Percentiles rank a stretch among this genome's conserved stretches.
These are phyloP conservation scores for Cordilura impudica DNA, from an alignment of 2,888 invertebrate genomes.

Conservation along the genomic window DNA sequence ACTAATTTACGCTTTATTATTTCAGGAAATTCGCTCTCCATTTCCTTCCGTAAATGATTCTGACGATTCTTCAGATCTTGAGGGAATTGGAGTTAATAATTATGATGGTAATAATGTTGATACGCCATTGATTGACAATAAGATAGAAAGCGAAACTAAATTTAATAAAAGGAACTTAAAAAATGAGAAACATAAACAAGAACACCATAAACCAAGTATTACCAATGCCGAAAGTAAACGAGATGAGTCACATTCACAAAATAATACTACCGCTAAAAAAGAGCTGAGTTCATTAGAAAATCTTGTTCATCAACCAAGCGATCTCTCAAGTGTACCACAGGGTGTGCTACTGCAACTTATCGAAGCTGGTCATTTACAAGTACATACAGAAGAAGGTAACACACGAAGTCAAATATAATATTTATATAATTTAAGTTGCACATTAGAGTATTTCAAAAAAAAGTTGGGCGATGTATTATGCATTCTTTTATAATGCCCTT, in stretches of 20 bases:
- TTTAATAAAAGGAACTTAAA: not conserved
- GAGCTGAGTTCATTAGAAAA: not conserved
- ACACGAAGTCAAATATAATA: too few relatives aligned
- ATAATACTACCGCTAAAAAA: not conserved
- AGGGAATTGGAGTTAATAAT: not conserved
- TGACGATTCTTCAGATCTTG: slow-evolving; percentile 46
- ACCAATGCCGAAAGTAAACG: not conserved
- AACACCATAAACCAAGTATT: not conserved
- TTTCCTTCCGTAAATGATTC: slow-evolving; percentile 40
- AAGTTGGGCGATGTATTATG: too few relatives aligned
- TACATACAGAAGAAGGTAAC: slow-evolving; percentile 53
- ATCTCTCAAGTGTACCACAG: slow-evolving; percentile 37
- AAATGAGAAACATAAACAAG: too few relatives aligned
- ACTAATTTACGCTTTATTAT: too few relatives aligned
- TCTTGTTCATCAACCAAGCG: not conserved
- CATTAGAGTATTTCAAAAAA: too few relatives aligned
- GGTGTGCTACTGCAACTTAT: slow-evolving; percentile 39
- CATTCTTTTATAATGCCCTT: too few relatives aligned
- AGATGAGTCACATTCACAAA: not conserved
- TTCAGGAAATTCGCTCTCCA: slow-evolving; percentile 36
- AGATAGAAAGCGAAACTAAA: not conserved
- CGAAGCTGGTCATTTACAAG: slow-evolving; percentile 43
- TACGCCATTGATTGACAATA: not conserved
- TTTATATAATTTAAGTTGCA: too few relatives aligned
- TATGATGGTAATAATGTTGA: not conserved